Conservation (phyloP, 2,797 vertebrate genomes). For the Dicrostonyx torquatus region DNA sequence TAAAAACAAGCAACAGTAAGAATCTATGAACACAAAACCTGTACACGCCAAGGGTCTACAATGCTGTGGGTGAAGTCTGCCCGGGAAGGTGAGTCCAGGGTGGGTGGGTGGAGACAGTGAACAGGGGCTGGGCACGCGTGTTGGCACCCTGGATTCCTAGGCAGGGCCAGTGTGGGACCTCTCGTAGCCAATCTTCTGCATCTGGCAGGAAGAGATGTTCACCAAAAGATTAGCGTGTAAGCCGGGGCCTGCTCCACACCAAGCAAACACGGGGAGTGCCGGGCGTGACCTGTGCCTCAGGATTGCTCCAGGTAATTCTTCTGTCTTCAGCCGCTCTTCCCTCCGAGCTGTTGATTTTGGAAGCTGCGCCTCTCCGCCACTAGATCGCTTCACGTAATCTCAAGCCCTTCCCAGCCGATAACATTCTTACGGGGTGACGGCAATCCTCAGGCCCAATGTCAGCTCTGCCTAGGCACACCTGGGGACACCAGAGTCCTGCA, state of each 20-base stretch:
- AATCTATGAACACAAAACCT: neutral
- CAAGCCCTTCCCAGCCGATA: conserved; percentile 39
- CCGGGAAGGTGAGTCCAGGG: rapidly evolving
- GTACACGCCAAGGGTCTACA: neutral
- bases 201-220: neutral
- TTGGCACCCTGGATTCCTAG: neutral
- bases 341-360: conserved; percentile 24
- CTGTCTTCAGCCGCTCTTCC: neutral
- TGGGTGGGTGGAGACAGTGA: neutral
- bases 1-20: neutral
- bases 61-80: rapidly evolving
- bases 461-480: neutral
- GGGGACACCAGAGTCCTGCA: neutral
- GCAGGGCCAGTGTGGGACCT: neutral
- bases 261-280: neutral
- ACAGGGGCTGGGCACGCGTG: neutral
- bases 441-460: neutral
- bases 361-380: neutral
- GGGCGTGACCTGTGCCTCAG: neutral
- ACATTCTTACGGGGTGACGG: conserved; percentile 51
- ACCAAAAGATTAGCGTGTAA: neutral
- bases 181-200: neutral
- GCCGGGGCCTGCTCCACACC: neutral
- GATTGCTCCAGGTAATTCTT: neutral
- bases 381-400: neutral